Evolutionary conservation across 2,888 invertebrate species (phyloP), one percentile per base, ranked within the genome.

Genomic region (Shargacucullia verbasci): DNA sequence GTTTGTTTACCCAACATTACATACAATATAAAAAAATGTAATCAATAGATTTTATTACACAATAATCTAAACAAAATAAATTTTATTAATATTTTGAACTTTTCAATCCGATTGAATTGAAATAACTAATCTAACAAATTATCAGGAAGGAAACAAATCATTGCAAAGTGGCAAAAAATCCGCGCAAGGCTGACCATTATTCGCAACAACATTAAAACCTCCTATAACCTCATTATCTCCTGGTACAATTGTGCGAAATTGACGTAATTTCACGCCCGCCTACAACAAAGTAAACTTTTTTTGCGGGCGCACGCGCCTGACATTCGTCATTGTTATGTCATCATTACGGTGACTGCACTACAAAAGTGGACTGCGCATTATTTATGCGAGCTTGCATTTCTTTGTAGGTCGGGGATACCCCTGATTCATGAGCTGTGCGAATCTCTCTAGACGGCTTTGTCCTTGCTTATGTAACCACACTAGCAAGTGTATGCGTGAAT

Each of bases 231-330:
- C 54, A 84, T 93, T 78, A 67, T 81, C 74, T 82, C 92, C 90
- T 92, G 78, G 91, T 93, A 92, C 84, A 88, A 88, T 90, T 93
- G 92, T 94, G 94, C 94, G 92, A 93, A 94, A 87, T 88, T 89
- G 88, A 89, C 90, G 91, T 90, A 92, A 91, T 88, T 88, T 84
- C 80, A 83, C 82, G 83, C 81, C 83, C 85, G 83, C 86, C 85
- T 78, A 82, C 84, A 82, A 83, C 74, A 84, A 81, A 79, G 76
- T 49, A 59, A 71, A 68, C 59, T 78, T 87, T 89, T 88, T 89
- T 88, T 86, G 84, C 82, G 77, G 54, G 74, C 78, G 88, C 92
- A 89, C 92, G 91, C 84, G 90, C 87, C 86, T 55, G 67, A 67
- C 71, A 82, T 82, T 80, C 77, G 77, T 86, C 85, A 88, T 93